Base-by-base conservation (phyloP, 2,888 invertebrate species). In the Cheilosia pagana region DNA sequence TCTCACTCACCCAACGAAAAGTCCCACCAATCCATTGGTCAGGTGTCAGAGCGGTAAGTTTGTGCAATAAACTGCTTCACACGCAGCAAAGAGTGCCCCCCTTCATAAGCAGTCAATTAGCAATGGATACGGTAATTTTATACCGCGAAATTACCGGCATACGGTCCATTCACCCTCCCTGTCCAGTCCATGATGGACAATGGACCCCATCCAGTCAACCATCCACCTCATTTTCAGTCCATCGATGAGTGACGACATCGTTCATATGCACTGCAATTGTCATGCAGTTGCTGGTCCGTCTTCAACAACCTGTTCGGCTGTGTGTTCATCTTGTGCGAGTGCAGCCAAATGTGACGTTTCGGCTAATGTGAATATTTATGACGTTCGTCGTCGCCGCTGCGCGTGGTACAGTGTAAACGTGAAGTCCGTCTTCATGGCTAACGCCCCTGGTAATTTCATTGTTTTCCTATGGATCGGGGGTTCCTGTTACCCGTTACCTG, bases 331-430 rank as follows among this genome's bases (percentile, higher is more conserved):
- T 59, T 16, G 59, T 63, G 55, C 67, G 70, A 75, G 85, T 50
- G 60, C 86, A 86, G 57, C 86, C 65, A 86, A 72, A 76, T 86
- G 86, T 86, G 86, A 86, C 86, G 76, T 86, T 77, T 86, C 67
- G 19, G 86, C 81, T 81, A 86, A 81, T 86, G 76, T 81, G 86
- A 86, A 81, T 81, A 86, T 86, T 86, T 81, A 86, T 86, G 86
- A 86, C 86, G 81, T 68, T 81, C 72, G 55, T 14, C 76, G 70
- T 75, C 79, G 74, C 77, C 48, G 71, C 75, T 85, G 79, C 85
- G 70, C 74, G 85, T 79, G 79, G 74, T 83, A n/a, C 31, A 53
- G 65, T 77, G 67, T 72, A 77, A 77, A 82, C 67, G 82, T 72
- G 23, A 52, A 48, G 48, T 55, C 55, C 23, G 72, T 35, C 81